These are phyloP conservation scores for Eremobia ochroleuca DNA, from an alignment of 2,888 invertebrate genomes.

Conservation along the genomic window DNA sequence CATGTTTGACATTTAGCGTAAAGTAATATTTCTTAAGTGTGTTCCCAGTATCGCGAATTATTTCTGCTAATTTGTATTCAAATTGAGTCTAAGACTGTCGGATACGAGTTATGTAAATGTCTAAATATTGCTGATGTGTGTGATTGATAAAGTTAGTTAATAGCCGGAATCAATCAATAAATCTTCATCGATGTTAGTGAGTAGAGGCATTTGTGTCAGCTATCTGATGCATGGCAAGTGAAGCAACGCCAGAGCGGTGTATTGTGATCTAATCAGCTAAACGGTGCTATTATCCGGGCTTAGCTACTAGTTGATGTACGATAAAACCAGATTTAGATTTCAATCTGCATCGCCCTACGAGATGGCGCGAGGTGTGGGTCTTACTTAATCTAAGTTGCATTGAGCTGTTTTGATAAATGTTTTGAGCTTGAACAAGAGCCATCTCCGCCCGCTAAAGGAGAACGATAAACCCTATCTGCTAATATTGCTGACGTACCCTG, in stretches of 20 bases:
- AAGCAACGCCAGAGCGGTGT: neutral
- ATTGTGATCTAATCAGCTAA: constrained; percentile 14
- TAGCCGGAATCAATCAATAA: constrained; percentile 46
- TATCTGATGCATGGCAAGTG: constrained; percentile 38
- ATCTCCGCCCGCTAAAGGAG: neutral
- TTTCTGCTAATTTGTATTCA: constrained; percentile 56
- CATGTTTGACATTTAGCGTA: constrained; percentile 31
- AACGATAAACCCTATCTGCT: neutral
- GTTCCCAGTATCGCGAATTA: constrained; percentile 47
- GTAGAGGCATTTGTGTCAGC: constrained; percentile 36
- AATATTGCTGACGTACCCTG: neutral
- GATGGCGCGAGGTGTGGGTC: neutral
- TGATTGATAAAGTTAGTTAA: constrained; percentile 60
- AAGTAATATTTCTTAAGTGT: constrained; percentile 41
- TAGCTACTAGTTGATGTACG: constrained; percentile 17
- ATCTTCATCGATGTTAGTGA: constrained; percentile 43
- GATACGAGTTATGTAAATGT: constrained; percentile 59
- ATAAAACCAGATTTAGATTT: constrained; percentile 19
- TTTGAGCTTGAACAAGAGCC: neutral
- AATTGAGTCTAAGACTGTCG: constrained; percentile 36
- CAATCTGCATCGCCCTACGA: constrained; percentile 10
- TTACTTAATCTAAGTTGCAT: neutral
- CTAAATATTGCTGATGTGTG: constrained; percentile 40
- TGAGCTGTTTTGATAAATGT: neutral
- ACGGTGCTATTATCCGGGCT: constrained; percentile 26